phyloP scores from a whole-genome alignment of 2,113 vertebrate species.

The Urocolius indicus region DNA sequence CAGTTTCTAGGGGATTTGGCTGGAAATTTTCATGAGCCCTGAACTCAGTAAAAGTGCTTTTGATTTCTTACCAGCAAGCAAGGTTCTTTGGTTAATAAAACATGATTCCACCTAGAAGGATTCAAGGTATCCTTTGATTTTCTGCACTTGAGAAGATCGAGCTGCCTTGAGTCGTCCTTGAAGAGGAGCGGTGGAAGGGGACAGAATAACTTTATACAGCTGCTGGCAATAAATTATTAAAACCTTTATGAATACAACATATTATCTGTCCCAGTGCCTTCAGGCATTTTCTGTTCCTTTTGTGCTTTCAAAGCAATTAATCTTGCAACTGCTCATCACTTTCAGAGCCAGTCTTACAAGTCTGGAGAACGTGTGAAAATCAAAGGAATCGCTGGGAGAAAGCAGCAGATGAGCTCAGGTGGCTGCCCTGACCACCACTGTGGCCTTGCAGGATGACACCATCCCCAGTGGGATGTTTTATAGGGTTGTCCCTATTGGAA shows the following conservation, averaged over 20 bases:
- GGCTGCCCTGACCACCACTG: background rate
- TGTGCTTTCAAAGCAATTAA: slow-evolving; percentile 59
- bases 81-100: slow-evolving; percentile 20
- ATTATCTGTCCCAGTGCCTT: slow-evolving; percentile 16
- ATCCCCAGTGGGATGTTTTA: background rate
- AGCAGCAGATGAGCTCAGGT: background rate
- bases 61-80: slow-evolving; percentile 3
- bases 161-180: slow-evolving; percentile 8
- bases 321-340: slow-evolving; percentile 1
- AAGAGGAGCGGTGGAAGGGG: slow-evolving; percentile 2
- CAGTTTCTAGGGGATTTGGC: background rate
- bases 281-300: slow-evolving; percentile 51
- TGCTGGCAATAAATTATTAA: slow-evolving; percentile 60
- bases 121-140: background rate
- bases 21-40: background rate
- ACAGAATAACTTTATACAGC: slow-evolving; percentile 35
- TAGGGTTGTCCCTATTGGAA: background rate
- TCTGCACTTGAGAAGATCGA: background rate
- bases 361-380: slow-evolving; percentile 2
- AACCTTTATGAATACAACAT: slow-evolving; percentile 43
- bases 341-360: background rate
- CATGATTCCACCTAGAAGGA: background rate
- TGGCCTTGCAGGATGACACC: background rate
- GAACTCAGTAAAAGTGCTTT: background rate
- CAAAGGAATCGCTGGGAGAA: background rate